Percentiles rank a stretch among this genome's conserved stretches.
Conservation (phyloP, 2,888 invertebrate species). For the Mesorhabditis sp. region DNA sequence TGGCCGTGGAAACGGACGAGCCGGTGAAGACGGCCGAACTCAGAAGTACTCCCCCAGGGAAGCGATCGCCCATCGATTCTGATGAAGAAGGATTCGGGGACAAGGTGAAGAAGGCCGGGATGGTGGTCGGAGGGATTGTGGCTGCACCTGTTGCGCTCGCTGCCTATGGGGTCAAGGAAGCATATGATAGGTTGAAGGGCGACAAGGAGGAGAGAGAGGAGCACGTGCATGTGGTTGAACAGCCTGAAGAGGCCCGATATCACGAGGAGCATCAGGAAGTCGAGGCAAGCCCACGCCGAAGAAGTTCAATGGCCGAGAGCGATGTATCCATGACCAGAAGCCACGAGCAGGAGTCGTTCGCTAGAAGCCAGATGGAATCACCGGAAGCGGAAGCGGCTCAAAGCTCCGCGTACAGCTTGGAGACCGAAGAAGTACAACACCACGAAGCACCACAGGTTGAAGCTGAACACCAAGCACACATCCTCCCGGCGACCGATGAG, state of each 20-base stretch:
- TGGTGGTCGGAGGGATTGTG: conserved; percentile 15
- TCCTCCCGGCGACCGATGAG: no score
- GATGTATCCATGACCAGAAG: no score
- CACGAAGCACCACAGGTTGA: no score
- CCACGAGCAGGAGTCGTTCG: no score
- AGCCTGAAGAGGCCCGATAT: conserved; percentile 7
- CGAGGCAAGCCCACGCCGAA: no score
- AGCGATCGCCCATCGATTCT: background rate
- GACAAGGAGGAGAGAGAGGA: background rate
- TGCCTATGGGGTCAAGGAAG: background rate
- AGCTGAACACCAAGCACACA: no score
- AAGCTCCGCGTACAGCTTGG: no score
- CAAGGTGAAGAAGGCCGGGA: conserved; percentile 10
- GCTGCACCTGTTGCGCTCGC: conserved; percentile 9
- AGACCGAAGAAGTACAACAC: no score
- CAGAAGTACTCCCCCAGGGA: conserved; percentile 12
- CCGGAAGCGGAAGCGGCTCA: no score
- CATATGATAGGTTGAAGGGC: conserved; percentile 1
- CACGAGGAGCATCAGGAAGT: background rate
- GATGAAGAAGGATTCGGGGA: conserved; percentile 23
- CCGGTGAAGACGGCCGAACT: conserved; percentile 23
- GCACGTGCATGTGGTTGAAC: background rate
- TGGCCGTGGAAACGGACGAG: conserved; percentile 18
- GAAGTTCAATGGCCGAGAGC: no score
- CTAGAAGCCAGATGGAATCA: no score